Conservation (phyloP, 2,113 vertebrate genomes). For the Bucco capensis region DNA sequence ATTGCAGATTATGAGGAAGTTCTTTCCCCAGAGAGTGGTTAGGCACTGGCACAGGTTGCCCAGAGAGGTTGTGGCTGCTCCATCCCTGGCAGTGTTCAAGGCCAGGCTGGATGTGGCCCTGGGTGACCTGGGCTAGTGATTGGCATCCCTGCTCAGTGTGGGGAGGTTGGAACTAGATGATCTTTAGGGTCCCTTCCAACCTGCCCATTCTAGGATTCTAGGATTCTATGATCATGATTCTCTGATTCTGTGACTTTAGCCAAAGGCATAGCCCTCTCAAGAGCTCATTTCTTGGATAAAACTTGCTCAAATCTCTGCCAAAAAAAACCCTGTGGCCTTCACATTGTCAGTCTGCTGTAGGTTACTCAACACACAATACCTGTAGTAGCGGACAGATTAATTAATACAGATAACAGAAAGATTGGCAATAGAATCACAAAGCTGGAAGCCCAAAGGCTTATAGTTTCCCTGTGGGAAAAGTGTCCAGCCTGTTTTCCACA, state of each 20-base stretch:
- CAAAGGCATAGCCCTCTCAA: not conserved
- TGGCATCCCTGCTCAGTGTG: too few relatives aligned
- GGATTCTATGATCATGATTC: too few relatives aligned
- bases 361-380: not conserved
- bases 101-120: too few relatives aligned
- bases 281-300: not conserved
- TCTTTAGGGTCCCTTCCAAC: too few relatives aligned
- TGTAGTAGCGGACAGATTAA: not conserved
- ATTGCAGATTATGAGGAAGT: too few relatives aligned
- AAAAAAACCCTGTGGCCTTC: not conserved
- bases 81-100: too few relatives aligned
- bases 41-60: too few relatives aligned
- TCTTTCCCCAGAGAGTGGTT: too few relatives aligned
- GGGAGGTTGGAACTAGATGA: too few relatives aligned
- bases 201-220: too few relatives aligned
- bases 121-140: too few relatives aligned
- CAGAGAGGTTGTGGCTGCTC: too few relatives aligned
- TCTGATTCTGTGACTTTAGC: not conserved
- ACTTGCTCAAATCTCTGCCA: not conserved
- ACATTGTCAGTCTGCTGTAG: not conserved
- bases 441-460: not conserved
- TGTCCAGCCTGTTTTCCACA: not conserved
- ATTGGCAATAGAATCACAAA: not conserved
- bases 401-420: constrained; percentile 19
- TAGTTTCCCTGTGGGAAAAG: not conserved